A percentile compares a stretch with the other conserved stretches of the same genome.
phyloP scores from a whole-genome alignment of 2,888 invertebrate species.

The Hypolimnas misippus region DNA sequence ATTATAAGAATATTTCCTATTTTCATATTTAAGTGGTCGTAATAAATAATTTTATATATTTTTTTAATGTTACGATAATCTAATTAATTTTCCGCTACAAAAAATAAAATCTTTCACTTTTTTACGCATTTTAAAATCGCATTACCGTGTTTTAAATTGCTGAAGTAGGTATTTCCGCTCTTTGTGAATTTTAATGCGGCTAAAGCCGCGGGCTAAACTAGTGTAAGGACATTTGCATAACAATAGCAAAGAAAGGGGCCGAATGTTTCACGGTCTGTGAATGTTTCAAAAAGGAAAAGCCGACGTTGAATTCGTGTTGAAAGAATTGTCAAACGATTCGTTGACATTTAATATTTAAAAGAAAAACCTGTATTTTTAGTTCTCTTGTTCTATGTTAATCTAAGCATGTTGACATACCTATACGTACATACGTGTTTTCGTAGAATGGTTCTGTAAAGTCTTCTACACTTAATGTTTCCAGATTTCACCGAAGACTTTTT shows the following conservation, averaged over 20 bases:
- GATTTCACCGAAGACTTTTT: too few relatives aligned
- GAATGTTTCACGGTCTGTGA: constrained; percentile 24
- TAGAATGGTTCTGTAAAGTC: not conserved
- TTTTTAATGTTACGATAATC: too few relatives aligned
- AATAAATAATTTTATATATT: too few relatives aligned
- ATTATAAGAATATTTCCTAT: too few relatives aligned
- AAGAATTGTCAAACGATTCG: constrained; percentile 22
- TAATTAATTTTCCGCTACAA: too few relatives aligned
- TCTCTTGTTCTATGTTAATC: not conserved
- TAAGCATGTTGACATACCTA: not conserved
- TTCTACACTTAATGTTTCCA: too few relatives aligned
- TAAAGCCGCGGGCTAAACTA: constrained; percentile 10
- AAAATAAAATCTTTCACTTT: too few relatives aligned
- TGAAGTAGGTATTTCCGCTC: not conserved
- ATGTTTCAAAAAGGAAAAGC: constrained; percentile 24
- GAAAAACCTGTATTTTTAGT: not conserved
- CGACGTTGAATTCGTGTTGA: constrained; percentile 20
- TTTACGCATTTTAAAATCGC: too few relatives aligned
- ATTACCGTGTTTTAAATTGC: not conserved
- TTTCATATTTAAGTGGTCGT: too few relatives aligned
- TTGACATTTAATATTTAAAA: constrained; percentile 27
- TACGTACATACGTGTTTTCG: not conserved
- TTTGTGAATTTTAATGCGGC: constrained; percentile 12
- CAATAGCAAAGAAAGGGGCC: constrained; percentile 23
- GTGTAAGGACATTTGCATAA: constrained; percentile 24